Base-by-base conservation (phyloP, 2,113 vertebrate species). In the Halcyon senegalensis region DNA sequence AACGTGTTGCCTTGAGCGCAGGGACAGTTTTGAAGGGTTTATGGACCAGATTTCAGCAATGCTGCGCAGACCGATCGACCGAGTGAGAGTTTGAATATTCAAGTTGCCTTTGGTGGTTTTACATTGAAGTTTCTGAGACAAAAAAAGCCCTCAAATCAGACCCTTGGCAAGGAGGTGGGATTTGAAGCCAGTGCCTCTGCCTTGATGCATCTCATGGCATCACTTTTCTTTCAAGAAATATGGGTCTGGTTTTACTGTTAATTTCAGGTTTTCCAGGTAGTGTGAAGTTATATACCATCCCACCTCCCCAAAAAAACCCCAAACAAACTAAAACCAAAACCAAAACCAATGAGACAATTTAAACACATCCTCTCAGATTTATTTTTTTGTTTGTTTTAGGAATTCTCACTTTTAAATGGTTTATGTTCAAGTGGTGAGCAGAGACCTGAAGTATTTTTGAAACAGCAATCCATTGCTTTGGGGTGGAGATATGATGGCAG, bases 141-240 rank as follows among this genome's bases (percentile, higher is more conserved):
- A 16, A 55, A 41, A 48, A 9, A 16, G 4, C 0, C 4, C 5
- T 51, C 19, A 59, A 28, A 33, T 35, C 27, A 31, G 82, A 66
- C 16, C 14, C 19, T 43, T n/a, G 43, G 11, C 9, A 30, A 19
- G 35, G 60, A 68, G 35, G 8, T 7, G 4, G 16, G 6, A 24
- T 43, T 20, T 53, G 37, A 28, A 66, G 62, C 23, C 1, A 0
- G 16, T 37, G 28, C 46, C 30, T 73, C 75, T 82, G 19, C 24
- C 39, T 66, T 0, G 0, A 5, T 33, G 39, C 0, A 0, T 60
- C 0, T 0, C 0, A 0, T 0, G 3, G 53, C 53, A 37, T 67
- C 63, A 39, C 8, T 20, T 51, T 89, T 20, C 39, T 25, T 31
- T 60, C 25, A 33, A 19, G 14, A 24, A 0, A 0, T 25, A 24